Evolutionary conservation across 2,888 invertebrate species (phyloP), one percentile per base, ranked within the genome.

Genomic region (Ochlodes sylvanus): DNA sequence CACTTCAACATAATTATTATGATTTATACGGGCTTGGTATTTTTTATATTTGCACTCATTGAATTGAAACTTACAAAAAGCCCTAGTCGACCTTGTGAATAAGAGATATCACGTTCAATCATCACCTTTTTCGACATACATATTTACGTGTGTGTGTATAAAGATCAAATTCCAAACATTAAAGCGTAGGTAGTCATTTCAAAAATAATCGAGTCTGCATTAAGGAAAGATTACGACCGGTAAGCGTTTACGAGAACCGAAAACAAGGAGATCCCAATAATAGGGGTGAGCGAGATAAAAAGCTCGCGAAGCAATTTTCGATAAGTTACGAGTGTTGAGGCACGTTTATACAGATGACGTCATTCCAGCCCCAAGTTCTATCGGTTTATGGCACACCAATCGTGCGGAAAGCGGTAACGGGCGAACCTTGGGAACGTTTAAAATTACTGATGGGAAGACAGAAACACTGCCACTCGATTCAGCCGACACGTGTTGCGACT

Each of bases 381-480:
- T 83, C 82, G 81, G 78, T 81, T 84, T 82, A 84, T 79, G 72
- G 74, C 77, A 73, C 77, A 76, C 80, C 84, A 83, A 86, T 85
- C 86, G 87, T 86, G 87, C 87, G 86, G 87, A 83, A 84, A 86
- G 79, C 79, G 76, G 76, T 81, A 80, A 82, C 83, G 83, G 72
- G 67, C 67, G 44, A 67, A 34, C 60, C 60, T 67, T 44, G 27
- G 54, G 44, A 66, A 66, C 66, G 66, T 66, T 66, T 66, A 66
- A 66, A 66, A 66, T 54, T 67, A 68, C 62, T 56, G 67, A 68
- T 62, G 38, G 62, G 56, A 68, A 68, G 67, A 67, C 67, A 67
- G 61, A 62, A 67, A 68, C 67, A 68, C 67, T 68, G 55, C 47
- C 67, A 68, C 61, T 62, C 62, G 67, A 61, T 62, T 68, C 67